Percentiles rank a stretch among this genome's conserved stretches.
These are phyloP conservation scores for Isichthys henryi DNA, from an alignment of 2,113 vertebrate genomes.

Conservation along the genomic window DNA sequence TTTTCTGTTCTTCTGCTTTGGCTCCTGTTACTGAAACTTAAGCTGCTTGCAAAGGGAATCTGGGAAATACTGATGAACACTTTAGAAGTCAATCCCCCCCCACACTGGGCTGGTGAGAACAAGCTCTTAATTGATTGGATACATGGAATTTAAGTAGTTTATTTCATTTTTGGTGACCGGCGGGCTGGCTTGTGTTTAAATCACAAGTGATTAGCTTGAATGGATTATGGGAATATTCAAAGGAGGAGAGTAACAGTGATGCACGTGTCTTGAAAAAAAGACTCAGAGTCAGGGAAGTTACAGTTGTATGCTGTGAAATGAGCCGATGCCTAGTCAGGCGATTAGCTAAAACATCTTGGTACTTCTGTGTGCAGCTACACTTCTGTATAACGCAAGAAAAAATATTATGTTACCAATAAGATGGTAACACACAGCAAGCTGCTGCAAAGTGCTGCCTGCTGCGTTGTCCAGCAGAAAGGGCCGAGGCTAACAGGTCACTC, in stretches of 20 bases:
- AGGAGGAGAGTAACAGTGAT: not conserved
- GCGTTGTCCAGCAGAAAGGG: not conserved
- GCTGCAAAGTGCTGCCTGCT: not conserved
- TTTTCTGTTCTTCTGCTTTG: conserved; percentile 14
- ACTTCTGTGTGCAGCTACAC: not conserved
- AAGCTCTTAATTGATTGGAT: conserved; percentile 22
- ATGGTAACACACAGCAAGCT: not conserved
- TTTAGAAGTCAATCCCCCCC: conserved; percentile 25
- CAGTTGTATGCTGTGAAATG: not conserved
- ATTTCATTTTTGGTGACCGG: not conserved
- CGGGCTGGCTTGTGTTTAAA: not conserved
- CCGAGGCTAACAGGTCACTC: conserved; percentile 17
- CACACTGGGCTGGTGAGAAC: conserved; percentile 30
- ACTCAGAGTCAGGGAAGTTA: not conserved
- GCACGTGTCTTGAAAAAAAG: not conserved
- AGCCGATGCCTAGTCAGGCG: not conserved
- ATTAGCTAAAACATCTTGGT: not conserved
- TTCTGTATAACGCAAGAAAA: not conserved
- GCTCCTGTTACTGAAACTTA: conserved; percentile 24
- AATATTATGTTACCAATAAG: not conserved
- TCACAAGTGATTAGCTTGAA: conserved; percentile 7
- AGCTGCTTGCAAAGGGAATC: conserved; percentile 15
- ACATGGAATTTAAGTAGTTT: conserved; percentile 13
- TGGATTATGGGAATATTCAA: conserved; percentile 5
- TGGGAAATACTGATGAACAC: conserved; percentile 27